Evolutionary conservation across 2,113 vertebrate genomes (phyloP).

Genomic region (Cepphus grylle): DNA sequence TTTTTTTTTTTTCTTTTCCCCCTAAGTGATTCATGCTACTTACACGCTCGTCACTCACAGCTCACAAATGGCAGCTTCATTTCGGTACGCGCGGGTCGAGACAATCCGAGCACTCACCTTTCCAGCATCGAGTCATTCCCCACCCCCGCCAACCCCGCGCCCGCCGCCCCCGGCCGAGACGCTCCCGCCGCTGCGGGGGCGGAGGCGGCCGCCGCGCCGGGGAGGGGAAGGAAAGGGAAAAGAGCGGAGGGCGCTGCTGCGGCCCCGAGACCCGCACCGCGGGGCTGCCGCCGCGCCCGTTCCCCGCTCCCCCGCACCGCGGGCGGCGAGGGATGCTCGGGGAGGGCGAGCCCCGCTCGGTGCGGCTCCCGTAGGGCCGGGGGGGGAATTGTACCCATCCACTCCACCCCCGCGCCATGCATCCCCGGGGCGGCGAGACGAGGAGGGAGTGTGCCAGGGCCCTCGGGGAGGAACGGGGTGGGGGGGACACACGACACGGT

Average conservation of each 20-base stretch:
- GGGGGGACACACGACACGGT: background rate
- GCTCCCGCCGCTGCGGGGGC: background rate
- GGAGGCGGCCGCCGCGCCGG: background rate
- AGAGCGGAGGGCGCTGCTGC: background rate
- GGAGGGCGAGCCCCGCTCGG: background rate
- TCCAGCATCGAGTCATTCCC: background rate
- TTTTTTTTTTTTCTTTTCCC: background rate
- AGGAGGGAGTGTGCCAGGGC: too few species aligned
- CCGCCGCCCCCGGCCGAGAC: background rate
- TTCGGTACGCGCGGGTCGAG: slow-evolving; percentile 45
- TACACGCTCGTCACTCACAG: slow-evolving; percentile 64
- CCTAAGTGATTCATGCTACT: slow-evolving; percentile 59
- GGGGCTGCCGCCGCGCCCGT: background rate
- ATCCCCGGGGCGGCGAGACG: background rate
- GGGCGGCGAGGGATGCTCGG: background rate
- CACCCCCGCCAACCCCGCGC: background rate
- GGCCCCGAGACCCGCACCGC: background rate
- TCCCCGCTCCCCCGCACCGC: background rate
- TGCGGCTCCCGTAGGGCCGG: background rate
- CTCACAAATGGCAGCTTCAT: slow-evolving; percentile 72
- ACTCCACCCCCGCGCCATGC: background rate
- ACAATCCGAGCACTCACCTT: slow-evolving; percentile 66
- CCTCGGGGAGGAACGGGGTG: too few species aligned
- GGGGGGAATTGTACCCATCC: background rate
- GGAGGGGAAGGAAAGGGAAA: background rate